Conservation (phyloP, 2,797 vertebrate genomes). For the Orientallactaga sibirica region DNA sequence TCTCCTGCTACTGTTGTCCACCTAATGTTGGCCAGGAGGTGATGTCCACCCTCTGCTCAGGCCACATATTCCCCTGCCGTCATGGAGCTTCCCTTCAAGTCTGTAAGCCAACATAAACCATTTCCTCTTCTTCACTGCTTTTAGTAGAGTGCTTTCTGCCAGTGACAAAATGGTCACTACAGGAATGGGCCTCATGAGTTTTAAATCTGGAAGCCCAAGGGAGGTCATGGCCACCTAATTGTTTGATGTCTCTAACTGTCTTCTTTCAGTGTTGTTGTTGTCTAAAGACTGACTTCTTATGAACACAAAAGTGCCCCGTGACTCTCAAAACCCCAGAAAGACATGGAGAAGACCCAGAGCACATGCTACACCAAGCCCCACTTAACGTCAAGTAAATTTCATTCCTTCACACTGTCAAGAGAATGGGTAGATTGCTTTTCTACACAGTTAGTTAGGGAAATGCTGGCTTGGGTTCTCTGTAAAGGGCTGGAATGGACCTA, state of each 20-base stretch:
- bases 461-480: background rate
- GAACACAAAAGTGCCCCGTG: background rate
- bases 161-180: too few relatives aligned
- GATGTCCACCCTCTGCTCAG: too few relatives aligned
- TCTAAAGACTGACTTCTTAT: background rate
- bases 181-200: background rate
- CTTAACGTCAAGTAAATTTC: constrained; percentile 5
- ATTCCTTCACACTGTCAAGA: constrained; percentile 1
- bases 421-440: background rate
- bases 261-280: background rate
- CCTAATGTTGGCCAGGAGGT: too few relatives aligned
- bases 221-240: background rate
- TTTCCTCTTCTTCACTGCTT: too few relatives aligned
- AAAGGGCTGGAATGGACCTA: background rate
- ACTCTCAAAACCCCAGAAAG: background rate
- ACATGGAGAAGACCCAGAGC: background rate
- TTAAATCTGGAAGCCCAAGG: background rate
- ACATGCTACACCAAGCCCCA: background rate
- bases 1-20: too few relatives aligned
- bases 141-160: too few relatives aligned
- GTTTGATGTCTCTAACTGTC: constrained; percentile 22
- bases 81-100: too few relatives aligned
- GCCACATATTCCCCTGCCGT: too few relatives aligned
- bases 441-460: background rate
- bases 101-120: too few relatives aligned